Conservation (phyloP, 2,797 vertebrate genomes). For the Gouania willdenowi region DNA sequence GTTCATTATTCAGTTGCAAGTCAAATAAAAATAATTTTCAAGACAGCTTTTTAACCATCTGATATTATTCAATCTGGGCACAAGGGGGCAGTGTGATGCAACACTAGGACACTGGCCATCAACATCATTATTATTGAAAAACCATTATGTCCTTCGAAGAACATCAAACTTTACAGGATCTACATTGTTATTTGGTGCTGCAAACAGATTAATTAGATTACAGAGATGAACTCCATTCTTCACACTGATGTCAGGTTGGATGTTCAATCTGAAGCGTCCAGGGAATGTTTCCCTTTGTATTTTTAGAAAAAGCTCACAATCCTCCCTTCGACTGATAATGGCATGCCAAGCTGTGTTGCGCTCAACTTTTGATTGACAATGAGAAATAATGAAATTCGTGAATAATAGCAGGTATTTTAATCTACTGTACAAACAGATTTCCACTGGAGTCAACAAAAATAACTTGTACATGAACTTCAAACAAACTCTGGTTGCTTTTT, state of each 20-base stretch:
- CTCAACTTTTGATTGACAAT: conserved; percentile 11
- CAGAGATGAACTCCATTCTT: not conserved
- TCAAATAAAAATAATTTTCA: conserved; percentile 10
- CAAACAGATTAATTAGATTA: no score
- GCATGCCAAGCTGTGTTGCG: not conserved
- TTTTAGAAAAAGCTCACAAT: conserved; percentile 26
- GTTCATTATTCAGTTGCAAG: no score
- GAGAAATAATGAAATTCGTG: conserved; percentile 10
- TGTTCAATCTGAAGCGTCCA: conserved; percentile 13
- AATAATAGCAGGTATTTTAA: no score
- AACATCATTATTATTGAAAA: not conserved
- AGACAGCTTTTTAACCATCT: not conserved
- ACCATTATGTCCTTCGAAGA: no score
- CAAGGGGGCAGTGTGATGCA: conserved; percentile 40
- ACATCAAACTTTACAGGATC: no score
- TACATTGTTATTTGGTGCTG: no score
- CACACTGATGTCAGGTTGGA: not conserved
- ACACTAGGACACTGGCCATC: not conserved
- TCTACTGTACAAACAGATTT: not conserved
- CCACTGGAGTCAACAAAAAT: no score
- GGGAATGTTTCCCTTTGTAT: conserved; percentile 8
- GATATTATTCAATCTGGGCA: conserved; percentile 21
- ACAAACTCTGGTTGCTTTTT: no score
- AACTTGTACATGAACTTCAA: no score
- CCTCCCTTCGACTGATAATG: not conserved